Evolutionary conservation across 2,797 vertebrate species (phyloP).

Genomic region (Takifugu rubripes): DNA sequence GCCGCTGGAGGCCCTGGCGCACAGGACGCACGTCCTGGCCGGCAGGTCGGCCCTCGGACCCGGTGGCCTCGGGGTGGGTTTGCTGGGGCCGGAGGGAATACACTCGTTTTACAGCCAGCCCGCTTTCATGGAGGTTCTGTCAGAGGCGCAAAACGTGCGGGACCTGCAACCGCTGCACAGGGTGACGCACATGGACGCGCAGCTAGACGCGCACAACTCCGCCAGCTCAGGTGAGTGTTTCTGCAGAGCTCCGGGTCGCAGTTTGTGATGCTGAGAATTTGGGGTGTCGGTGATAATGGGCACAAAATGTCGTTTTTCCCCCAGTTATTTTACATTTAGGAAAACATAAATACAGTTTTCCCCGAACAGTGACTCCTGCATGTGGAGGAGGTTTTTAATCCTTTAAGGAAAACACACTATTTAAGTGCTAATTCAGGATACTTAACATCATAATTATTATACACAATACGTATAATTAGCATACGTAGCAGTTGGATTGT

Average conservation of each 20-base stretch:
- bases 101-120: constrained; percentile 93
- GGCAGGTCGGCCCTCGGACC: constrained; percentile 86
- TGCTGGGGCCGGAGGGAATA: constrained; percentile 86
- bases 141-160: constrained; percentile 85
- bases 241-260: too few species aligned
- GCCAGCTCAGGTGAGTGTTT: constrained; percentile 86
- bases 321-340: too few species aligned
- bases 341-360: too few species aligned
- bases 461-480: too few species aligned
- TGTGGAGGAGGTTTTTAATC: too few species aligned
- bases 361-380: too few species aligned
- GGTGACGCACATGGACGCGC: constrained; percentile 73
- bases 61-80: constrained; percentile 85
- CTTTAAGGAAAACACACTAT: too few species aligned
- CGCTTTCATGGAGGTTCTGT: constrained; percentile 90
- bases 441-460: not conserved
- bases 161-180: constrained; percentile 86
- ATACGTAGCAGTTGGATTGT: too few species aligned
- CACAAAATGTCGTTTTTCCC: too few species aligned
- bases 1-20: constrained; percentile 84
- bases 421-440: not conserved
- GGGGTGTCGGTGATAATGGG: too few species aligned
- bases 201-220: constrained; percentile 83
- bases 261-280: not conserved
- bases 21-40: constrained; percentile 85